phyloP scores from a whole-genome alignment of 2,113 vertebrate genomes.

The Sebastes fasciatus region DNA sequence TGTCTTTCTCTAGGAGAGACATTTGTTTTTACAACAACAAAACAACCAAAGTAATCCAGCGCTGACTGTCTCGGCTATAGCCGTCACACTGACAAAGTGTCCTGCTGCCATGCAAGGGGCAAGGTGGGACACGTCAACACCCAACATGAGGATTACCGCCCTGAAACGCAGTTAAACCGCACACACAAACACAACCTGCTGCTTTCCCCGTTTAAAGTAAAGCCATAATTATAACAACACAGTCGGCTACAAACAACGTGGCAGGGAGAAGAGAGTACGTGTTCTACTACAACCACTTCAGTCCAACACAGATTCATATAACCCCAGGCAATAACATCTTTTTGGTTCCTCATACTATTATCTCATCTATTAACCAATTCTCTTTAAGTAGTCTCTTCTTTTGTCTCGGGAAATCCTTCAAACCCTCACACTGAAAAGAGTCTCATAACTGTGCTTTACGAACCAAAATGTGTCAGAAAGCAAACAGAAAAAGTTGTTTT shows the following conservation, averaged over 20 bases:
- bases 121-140: slow-evolving; percentile 43
- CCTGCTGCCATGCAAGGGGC: slow-evolving; percentile 23
- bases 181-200: slow-evolving; percentile 10
- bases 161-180: slow-evolving; percentile 14
- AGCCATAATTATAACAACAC: slow-evolving; percentile 57
- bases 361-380: slow-evolving; percentile 25
- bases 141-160: slow-evolving; percentile 44
- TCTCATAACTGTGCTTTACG: not conserved
- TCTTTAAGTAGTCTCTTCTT: slow-evolving; percentile 21
- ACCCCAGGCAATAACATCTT: slow-evolving; percentile 28
- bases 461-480: not conserved
- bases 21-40: slow-evolving; percentile 12
- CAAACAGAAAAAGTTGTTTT: not conserved
- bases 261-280: slow-evolving; percentile 10
- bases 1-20: not conserved
- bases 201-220: slow-evolving; percentile 26
- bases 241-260: slow-evolving; percentile 38
- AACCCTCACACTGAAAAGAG: not conserved
- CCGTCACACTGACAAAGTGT: slow-evolving; percentile 28
- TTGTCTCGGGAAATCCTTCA: slow-evolving; percentile 17
- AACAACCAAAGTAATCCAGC: slow-evolving; percentile 31
- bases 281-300: not conserved
- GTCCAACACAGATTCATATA: slow-evolving; percentile 34
- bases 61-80: slow-evolving; percentile 2
- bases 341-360: slow-evolving; percentile 11